Conservation (phyloP, 2,888 invertebrate genomes). For the Trachelus tabidus region DNA sequence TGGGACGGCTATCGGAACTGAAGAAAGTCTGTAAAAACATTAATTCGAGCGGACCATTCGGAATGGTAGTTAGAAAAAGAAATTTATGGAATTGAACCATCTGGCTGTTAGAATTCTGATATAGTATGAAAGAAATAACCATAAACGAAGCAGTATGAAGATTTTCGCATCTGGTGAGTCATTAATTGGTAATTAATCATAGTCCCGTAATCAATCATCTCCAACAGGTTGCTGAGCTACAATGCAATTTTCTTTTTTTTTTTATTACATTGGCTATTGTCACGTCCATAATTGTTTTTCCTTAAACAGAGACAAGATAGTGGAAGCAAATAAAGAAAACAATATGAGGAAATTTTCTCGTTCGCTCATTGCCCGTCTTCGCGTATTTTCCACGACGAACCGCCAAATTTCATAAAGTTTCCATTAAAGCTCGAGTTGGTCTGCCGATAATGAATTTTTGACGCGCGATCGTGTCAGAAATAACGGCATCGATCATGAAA, state of each 20-base stretch:
- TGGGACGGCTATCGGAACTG: background rate
- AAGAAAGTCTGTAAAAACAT: background rate
- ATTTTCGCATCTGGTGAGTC: background rate
- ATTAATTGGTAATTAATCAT: background rate
- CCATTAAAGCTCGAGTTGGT: background rate
- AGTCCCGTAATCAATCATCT: background rate
- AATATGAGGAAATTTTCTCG: background rate
- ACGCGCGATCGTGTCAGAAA: background rate
- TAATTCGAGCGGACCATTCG: background rate
- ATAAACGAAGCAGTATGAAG: background rate
- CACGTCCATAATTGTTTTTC: background rate
- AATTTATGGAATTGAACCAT: background rate
- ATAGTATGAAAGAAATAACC: background rate
- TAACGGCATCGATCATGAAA: background rate
- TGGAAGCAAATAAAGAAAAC: background rate
- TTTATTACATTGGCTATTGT: background rate
- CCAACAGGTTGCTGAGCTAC: background rate
- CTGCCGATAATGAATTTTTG: background rate
- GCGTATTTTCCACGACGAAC: background rate
- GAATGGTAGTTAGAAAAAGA: background rate
- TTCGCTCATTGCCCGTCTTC: background rate
- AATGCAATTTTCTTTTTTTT: background rate
- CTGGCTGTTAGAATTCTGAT: background rate
- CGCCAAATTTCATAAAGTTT: no score
- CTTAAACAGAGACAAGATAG: background rate